Conservation (phyloP, 2,888 invertebrate genomes). For the Pediacus dermestoides region DNA sequence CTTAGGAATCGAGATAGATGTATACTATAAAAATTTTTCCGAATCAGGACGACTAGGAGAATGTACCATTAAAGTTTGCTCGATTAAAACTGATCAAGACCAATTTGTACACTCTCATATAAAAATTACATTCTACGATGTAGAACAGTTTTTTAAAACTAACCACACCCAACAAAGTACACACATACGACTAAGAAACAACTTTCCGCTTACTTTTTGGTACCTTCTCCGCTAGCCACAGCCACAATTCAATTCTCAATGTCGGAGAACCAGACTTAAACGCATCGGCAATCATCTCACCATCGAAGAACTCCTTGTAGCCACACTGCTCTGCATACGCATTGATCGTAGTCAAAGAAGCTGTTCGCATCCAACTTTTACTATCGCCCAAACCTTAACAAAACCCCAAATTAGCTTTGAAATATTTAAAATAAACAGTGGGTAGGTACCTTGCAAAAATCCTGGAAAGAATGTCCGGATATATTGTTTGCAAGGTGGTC, state of each 20-base stretch:
- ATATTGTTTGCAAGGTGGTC: constrained; percentile 73
- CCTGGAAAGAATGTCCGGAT: constrained; percentile 80
- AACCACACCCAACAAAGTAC: no score
- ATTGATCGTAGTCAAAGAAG: constrained; percentile 80
- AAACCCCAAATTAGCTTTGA: background rate
- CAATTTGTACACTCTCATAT: no score
- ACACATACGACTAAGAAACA: no score
- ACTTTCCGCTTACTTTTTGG: constrained; percentile 58
- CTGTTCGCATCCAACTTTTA: constrained; percentile 75
- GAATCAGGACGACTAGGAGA: no score
- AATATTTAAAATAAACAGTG: constrained; percentile 4
- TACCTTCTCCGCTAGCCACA: constrained; percentile 80
- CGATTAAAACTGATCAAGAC: no score
- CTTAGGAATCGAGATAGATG: no score
- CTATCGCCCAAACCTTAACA: constrained; percentile 61
- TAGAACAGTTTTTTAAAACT: no score
- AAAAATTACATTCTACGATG: no score
- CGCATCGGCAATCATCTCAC: constrained; percentile 85
- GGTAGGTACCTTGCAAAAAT: constrained; percentile 71
- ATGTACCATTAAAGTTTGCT: no score
- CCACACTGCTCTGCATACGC: constrained; percentile 81
- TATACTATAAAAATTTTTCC: no score
- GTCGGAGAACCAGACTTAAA: constrained; percentile 81
- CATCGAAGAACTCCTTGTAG: constrained; percentile 77
- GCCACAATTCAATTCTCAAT: constrained; percentile 75